These are phyloP conservation scores for Aldabrachelys gigantea DNA, from an alignment of 2,113 vertebrate genomes.

Conservation along the genomic window DNA sequence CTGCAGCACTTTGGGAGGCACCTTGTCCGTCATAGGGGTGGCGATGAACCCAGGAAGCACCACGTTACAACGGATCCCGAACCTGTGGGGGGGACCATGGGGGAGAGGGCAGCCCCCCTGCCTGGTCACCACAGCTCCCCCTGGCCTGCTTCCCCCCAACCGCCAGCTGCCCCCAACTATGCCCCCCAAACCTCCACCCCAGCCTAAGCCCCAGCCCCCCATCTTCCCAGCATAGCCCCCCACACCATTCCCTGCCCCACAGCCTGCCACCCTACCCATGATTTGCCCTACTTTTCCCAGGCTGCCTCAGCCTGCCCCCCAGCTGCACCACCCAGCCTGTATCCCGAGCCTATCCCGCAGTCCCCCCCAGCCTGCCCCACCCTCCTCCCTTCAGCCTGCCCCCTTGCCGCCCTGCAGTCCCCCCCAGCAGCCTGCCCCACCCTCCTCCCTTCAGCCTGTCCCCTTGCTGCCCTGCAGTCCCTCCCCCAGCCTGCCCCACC, in stretches of 20 bases:
- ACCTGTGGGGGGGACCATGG: slow-evolving; percentile 63
- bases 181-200: too few species aligned
- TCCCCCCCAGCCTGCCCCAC: not conserved
- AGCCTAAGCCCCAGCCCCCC: not conserved
- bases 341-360: not conserved
- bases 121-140: not conserved
- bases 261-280: not conserved
- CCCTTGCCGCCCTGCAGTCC: too few species aligned
- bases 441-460: not conserved
- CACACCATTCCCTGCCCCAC: too few species aligned
- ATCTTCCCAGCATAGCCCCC: too few species aligned
- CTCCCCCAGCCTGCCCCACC: too few species aligned
- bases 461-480: too few species aligned
- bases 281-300: not conserved
- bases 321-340: not conserved
- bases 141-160: not conserved
- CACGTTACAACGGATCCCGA: slow-evolving; percentile 88
- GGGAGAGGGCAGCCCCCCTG: too few species aligned
- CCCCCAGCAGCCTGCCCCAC: too few species aligned
- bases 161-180: not conserved
- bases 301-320: not conserved
- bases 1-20: slow-evolving; percentile 85
- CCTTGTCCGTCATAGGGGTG: slow-evolving; percentile 88
- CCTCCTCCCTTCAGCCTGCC: too few species aligned
- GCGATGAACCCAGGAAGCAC: slow-evolving; percentile 87